A percentile compares a stretch with the other conserved stretches of the same genome.
phyloP scores from a whole-genome alignment of 1,140 invertebrate genomes.

The Magallana ariakensis region DNA sequence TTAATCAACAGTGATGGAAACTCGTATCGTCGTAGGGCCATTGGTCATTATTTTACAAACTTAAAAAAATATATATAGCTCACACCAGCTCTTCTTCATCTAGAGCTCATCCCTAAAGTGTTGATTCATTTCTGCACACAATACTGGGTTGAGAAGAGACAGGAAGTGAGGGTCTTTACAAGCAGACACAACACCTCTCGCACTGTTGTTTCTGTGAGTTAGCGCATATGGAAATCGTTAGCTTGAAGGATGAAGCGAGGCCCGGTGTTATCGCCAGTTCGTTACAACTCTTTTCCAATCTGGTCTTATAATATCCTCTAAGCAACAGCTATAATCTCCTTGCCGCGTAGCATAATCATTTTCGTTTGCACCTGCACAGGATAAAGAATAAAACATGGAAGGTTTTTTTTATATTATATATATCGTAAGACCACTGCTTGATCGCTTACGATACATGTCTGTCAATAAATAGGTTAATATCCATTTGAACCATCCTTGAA shows the following conservation, averaged over 20 bases:
- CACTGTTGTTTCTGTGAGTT: constrained; percentile 17
- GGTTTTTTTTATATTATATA: neutral
- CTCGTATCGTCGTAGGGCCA: too few species aligned
- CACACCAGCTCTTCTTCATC: neutral
- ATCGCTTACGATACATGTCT: neutral
- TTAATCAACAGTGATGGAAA: too few species aligned
- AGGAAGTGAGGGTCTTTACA: neutral
- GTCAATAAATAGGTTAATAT: constrained; percentile 19
- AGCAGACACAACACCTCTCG: constrained; percentile 14
- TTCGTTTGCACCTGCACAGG: constrained; percentile 14
- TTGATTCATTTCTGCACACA: constrained; percentile 29
- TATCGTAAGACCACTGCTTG: neutral
- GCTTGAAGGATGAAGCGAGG: constrained; percentile 4
- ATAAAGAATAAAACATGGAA: neutral
- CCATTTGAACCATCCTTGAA: neutral
- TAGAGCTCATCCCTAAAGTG: neutral
- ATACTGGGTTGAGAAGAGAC: neutral
- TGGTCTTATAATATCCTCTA: constrained; percentile 28
- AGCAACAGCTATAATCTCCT: constrained; percentile 1
- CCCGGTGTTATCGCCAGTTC: constrained; percentile 22
- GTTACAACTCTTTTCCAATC: constrained; percentile 29
- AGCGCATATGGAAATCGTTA: constrained; percentile 36
- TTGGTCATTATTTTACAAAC: too few species aligned
- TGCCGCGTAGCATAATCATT: constrained; percentile 5
- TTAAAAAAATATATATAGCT: too few species aligned